Base-by-base conservation (phyloP, 1,140 invertebrate genomes). In the Coelopa frigida region DNA sequence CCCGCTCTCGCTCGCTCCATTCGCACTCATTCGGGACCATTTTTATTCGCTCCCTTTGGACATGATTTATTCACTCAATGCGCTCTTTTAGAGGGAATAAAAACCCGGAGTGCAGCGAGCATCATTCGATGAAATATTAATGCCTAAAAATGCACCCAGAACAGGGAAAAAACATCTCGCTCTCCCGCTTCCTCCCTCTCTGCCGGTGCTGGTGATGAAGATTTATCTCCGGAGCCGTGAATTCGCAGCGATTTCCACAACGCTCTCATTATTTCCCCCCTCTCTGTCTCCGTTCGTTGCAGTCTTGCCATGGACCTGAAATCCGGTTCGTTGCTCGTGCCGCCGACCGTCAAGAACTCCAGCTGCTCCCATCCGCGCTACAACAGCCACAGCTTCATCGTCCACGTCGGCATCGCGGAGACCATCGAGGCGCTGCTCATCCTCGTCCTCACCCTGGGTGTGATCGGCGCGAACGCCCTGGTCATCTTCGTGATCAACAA, bases 401-500 rank as follows among this genome's bases (percentile, higher is more conserved):
- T 75, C 2, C 73, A 75, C 29, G 76, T 84, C 47, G 79, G 82
- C 26, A 70, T 80, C 10, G 80, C 79, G 5, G 83, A 86, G 55
- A 74, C 86, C 15, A 55, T 85, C 14, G 82, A 85, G 55, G 84
- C 84, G 0, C 68, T 83, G n/a, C 75, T 88, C 44, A 84, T 89
- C 52, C 73, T 88, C 29, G 59, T 81, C 3, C 69, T 88, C 21
- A 86, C 85, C 20, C 73, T 84, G 58, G 83, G 83, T 11, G 86
- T 88, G 44, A 77, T 88, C 14, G 77, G 79, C 8, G 83, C 83
- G 15, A 89, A 89, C 68, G 70, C 85, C 11, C 70, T 88, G 36
- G 77, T 88, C n/a, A 87, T 89, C 49, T 81, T 84, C 51, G 85
- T 89, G 14, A 78, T 89, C 54, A 89, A 88, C 67, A 87, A 82